Evolutionary conservation across 2,888 invertebrate genomes (phyloP), one percentile per base, ranked within the genome.

Genomic region (Nycteola revayana): DNA sequence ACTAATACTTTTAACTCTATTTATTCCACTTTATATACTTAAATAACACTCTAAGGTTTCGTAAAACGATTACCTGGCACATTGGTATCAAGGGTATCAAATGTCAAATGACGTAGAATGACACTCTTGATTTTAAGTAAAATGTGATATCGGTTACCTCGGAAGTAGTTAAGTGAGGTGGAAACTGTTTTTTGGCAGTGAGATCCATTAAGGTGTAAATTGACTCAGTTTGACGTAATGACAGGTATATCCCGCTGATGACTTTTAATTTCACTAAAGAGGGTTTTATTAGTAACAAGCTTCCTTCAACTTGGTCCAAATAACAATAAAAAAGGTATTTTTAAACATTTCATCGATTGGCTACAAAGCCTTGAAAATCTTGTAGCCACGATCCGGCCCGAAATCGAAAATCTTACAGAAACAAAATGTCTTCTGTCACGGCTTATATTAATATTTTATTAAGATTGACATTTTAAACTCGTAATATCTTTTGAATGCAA

Each of bases 61-160:
- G 41, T 51, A 40, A 49, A 59, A 54, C 55, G 56, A 52, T 57
- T 45, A 54, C 52, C 46, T 64, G 65, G 54, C 65, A 62, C 44
- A 44, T 46, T 43, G 49, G 60, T 28, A 50, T 46, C 25, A 37
- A 54, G 54, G 66, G 60, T 75, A 50, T 47, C 26, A 37, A 53
- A 54, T 67, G 61, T 75, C 77, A 46, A 66, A 73, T 79, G 59
- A 69, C 75, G 32, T 22, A 26, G 51, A 66, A 59, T 72, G 78
- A 75, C 75, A 76, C 51, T 60, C 66, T 65, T 62, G 79, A 78
- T 78, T 84, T 81, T 70, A 63, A 66, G 69, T 70, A 59, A 71
- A 76, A 75, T 77, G n/a, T n/a, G 77, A 84, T 85, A 87, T 84
- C 86, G 75, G 77, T 85, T 84, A 72, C 84, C 68, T 57, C 78